These are phyloP conservation scores for Euspilapteryx auroguttella DNA, from an alignment of 2,888 invertebrate species.

Conservation along the genomic window DNA sequence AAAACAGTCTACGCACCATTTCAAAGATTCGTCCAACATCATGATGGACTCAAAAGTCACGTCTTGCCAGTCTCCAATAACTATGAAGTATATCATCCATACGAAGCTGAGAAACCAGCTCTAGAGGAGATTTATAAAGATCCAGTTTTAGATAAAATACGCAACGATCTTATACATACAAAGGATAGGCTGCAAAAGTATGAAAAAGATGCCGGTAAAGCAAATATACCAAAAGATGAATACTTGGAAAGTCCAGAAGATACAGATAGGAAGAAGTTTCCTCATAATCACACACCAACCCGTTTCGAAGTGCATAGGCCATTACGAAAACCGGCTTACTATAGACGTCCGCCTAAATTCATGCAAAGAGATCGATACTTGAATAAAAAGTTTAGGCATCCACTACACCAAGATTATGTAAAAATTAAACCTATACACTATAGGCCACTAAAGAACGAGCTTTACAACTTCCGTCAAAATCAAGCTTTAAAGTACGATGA, in stretches of 20 bases:
- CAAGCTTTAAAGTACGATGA: conserved; percentile 46
- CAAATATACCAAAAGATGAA: conserved; percentile 28
- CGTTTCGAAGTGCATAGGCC: conserved; percentile 39
- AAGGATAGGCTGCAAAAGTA: conserved; percentile 29
- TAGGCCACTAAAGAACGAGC: conserved; percentile 35
- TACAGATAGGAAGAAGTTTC: conserved; percentile 29
- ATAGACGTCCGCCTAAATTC: conserved; percentile 17
- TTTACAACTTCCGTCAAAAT: conserved; percentile 34
- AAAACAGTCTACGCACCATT: conserved; percentile 20
- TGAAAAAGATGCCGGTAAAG: conserved; percentile 30
- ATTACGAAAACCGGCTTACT: conserved; percentile 37
- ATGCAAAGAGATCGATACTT: conserved; percentile 23
- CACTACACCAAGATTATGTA: conserved; percentile 37
- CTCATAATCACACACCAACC: conserved; percentile 30
- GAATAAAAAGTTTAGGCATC: conserved; percentile 39
- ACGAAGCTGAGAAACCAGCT: conserved; percentile 35
- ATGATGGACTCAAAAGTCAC: conserved; percentile 13
- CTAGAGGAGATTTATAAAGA: conserved; percentile 35
- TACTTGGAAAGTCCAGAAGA: conserved; percentile 35
- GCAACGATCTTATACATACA: conserved; percentile 25
- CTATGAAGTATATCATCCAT: conserved; percentile 46
- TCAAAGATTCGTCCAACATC: conserved; percentile 24
- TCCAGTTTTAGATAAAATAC: conserved; percentile 31
- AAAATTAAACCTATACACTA: conserved; percentile 46
- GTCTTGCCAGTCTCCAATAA: conserved; percentile 22